Evolutionary conservation across 2,797 vertebrate species (phyloP), one percentile per base, ranked within the genome.

Genomic region (Molossus molossus): DNA sequence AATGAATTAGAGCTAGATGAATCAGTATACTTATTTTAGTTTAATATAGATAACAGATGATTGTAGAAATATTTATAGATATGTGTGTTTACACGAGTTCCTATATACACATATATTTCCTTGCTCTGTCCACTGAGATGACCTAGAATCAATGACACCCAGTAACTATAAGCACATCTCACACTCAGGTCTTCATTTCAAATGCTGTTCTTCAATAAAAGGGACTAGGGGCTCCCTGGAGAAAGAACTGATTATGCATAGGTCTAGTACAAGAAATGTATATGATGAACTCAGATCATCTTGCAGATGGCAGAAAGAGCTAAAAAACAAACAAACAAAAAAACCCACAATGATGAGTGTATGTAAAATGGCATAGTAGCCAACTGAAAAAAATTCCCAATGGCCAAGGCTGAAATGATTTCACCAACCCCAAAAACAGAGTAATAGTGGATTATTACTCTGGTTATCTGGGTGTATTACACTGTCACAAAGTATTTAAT

Each of bases 171-270:
- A 82, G 2, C 27, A 33, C 6, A 60, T 17, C 20, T 53, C 70
- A 8, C 14, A 72, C 20, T 65, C 40, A 55, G 10, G 87, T 87
- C 21, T 79, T 95, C 55, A 90, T 75, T 48, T 88, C 72, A 23
- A 84, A 80, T 45, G 65, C 10, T 37, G 23, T 87, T 88, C 25
- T 60, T 18, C 50, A 86, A 37, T 92, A 50, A 88, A 80, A 77
- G 9, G 5, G 77, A 92, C 9, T 33, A 92, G 3, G 3, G 6
- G 50, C 4, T 75, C n/a, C 88, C 79, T 87, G 15, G 45, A 92
- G 53, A 75, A 86, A 55, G 73, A 77, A 79, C 4, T 60, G 9
- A 77, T 87, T 92, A 40, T 45, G 40, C 40, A 45, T 70, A 72
- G 33, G 15, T 62, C 57, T 72, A 20, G 23, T 21, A 5, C 12